These are phyloP conservation scores for Dione vanillae DNA, from an alignment of 2,888 invertebrate genomes.

Conservation along the genomic window DNA sequence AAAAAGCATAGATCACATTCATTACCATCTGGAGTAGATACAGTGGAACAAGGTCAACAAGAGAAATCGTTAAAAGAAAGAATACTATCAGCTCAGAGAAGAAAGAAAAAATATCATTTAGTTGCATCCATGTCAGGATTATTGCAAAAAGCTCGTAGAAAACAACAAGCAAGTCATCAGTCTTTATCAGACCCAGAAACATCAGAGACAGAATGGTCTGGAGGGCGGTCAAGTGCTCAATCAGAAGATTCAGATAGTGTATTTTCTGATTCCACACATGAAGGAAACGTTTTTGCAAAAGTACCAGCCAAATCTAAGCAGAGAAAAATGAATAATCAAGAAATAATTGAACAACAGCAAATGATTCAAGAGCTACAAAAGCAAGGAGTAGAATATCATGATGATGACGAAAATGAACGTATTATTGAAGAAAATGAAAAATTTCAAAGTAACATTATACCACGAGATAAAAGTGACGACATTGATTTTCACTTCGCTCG, in stretches of 20 bases:
- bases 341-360: conserved; percentile 79
- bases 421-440: conserved; percentile 72
- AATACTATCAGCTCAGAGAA: conserved; percentile 78
- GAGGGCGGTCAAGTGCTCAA: conserved; percentile 86
- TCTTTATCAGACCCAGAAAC: conserved; percentile 91
- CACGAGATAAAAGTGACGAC: conserved; percentile 79
- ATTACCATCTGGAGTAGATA: conserved; percentile 88
- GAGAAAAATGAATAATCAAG: conserved; percentile 78
- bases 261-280: conserved; percentile 87
- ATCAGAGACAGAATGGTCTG: conserved; percentile 88
- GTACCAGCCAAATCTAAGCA: conserved; percentile 78
- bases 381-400: conserved; percentile 69
- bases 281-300: conserved; percentile 86
- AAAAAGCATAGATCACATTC: conserved; percentile 93
- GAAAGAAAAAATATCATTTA: conserved; percentile 91
- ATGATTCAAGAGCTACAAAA: conserved; percentile 78
- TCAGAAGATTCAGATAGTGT: conserved; percentile 91
- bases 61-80: conserved; percentile 78
- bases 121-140: conserved; percentile 94
- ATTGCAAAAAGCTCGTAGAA: conserved; percentile 92
- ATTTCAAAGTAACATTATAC: conserved; percentile 58
- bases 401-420: conserved; percentile 62
- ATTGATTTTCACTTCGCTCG: conserved; percentile 82
- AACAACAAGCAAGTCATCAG: conserved; percentile 84
- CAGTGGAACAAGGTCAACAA: conserved; percentile 79